Evolutionary conservation across 2,113 vertebrate species (phyloP), one percentile per base, ranked within the genome.

Genomic region (Halcyon malimbica): DNA sequence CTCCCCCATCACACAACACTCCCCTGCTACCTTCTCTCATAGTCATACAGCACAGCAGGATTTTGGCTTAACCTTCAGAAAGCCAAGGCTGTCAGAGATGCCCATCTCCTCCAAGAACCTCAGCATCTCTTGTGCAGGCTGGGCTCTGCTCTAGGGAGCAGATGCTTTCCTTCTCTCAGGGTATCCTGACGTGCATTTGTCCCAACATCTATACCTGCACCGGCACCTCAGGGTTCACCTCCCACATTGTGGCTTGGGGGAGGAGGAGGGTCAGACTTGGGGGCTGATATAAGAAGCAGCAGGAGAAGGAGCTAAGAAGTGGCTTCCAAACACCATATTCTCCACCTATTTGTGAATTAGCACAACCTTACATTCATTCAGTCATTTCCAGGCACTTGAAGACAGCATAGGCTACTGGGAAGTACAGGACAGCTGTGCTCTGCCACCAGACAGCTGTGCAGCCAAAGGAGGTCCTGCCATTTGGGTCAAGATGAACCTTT

Each of bases 1-100:
- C 37, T 18, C 28, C 29, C 35, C 46, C 53, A 11, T 4, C 0
- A 6, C 28, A 8, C 53, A 25, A 11, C 3, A 2, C 56, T 79
- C 25, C 50, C 14, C 56, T 74, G 56, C n/a, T 46, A 12, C 51
- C 44, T 53, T 51, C 28, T 25, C 59, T 80, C 69, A 39, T 74
- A 75, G 41, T 70, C 81, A 76, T 15, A 37, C 1, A 0, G 13
- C 14, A 41, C 69, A 46, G 54, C 60, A 69, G 37, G 70, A 41
- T 59, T 78, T 59, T 0, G 2, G 59, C 33, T 85, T 51, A 70
- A 76, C 17, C 25, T 35, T 28, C 28, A 57, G 75, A 44, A 83
- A 80, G 16, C 41, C 37, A 29, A 44, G 16, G 28, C 37, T 64
- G 50, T 29, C 1, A 1, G 37, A 70, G 56, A 29, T 59, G 42